Conservation (phyloP, 2,797 vertebrate species). For the Hippoglossus hippoglossus region DNA sequence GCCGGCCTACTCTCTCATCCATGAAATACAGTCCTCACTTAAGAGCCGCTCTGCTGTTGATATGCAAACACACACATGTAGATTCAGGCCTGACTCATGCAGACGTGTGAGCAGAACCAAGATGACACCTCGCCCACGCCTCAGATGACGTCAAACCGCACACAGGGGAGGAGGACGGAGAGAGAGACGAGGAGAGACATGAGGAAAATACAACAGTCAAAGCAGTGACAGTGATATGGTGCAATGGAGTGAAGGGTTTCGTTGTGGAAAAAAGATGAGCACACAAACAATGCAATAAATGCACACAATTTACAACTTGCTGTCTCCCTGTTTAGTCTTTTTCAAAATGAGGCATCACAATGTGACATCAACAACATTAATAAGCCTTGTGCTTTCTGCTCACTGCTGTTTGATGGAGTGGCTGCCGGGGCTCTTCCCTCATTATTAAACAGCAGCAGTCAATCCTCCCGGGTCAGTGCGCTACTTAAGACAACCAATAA, state of each 20-base stretch:
- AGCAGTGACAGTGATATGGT: neutral
- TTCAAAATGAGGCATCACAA: constrained; percentile 3
- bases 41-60: constrained; percentile 56
- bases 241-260: neutral
- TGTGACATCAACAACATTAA: constrained; percentile 4
- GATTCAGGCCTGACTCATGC: constrained; percentile 55
- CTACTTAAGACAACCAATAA: constrained; percentile 56
- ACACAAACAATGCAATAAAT: neutral
- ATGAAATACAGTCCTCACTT: constrained; percentile 62
- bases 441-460: constrained; percentile 44
- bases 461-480: constrained; percentile 53
- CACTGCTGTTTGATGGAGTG: constrained; percentile 37
- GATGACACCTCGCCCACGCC: constrained; percentile 63
- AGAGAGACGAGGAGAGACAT: neutral
- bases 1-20: constrained; percentile 63
- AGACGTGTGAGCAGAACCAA: constrained; percentile 42
- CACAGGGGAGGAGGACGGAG: constrained; percentile 9
- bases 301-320: neutral
- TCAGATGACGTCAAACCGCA: constrained; percentile 62
- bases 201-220: neutral
- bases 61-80: constrained; percentile 19
- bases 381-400: constrained; percentile 13
- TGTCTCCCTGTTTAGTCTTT: neutral
- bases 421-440: constrained; percentile 22
- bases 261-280: neutral